phyloP scores from a whole-genome alignment of 2,113 vertebrate species.

The Columba livia region DNA sequence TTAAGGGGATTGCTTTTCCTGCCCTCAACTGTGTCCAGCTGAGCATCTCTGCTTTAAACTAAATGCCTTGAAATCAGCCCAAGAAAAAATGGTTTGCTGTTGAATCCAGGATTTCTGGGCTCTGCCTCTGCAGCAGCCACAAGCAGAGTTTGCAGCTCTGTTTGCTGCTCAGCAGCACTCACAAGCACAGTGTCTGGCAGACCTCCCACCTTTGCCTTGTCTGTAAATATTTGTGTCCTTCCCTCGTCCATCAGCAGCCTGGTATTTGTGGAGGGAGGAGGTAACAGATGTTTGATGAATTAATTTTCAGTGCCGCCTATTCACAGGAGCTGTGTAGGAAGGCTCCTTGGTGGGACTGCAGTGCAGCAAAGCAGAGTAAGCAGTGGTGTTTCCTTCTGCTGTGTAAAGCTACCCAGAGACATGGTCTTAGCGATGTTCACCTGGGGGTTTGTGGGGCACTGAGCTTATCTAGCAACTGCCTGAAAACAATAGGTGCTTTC shows the following conservation, averaged over 20 bases:
- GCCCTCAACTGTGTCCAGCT: neutral
- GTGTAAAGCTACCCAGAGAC: neutral
- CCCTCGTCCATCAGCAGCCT: neutral
- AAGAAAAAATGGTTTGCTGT: neutral
- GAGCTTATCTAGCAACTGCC: neutral
- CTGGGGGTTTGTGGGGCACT: neutral
- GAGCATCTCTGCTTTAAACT: neutral
- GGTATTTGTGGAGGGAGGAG: slow-evolving; percentile 35
- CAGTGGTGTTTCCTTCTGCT: neutral
- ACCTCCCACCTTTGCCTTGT: neutral
- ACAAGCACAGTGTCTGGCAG: neutral
- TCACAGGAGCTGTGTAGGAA: neutral
- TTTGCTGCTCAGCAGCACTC: neutral
- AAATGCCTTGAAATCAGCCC: neutral
- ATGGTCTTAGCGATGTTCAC: neutral
- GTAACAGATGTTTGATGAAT: neutral
- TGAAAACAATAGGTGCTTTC: neutral
- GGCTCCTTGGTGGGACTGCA: neutral
- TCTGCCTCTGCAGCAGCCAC: neutral
- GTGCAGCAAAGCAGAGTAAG: neutral
- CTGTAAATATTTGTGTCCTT: slow-evolving; percentile 65
- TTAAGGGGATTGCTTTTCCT: neutral
- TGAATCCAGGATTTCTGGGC: neutral
- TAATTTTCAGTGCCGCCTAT: accelerated
- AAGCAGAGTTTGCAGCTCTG: neutral